Evolutionary conservation across 2,797 vertebrate genomes (phyloP).

Genomic region (Pyrocephalus nanus): DNA sequence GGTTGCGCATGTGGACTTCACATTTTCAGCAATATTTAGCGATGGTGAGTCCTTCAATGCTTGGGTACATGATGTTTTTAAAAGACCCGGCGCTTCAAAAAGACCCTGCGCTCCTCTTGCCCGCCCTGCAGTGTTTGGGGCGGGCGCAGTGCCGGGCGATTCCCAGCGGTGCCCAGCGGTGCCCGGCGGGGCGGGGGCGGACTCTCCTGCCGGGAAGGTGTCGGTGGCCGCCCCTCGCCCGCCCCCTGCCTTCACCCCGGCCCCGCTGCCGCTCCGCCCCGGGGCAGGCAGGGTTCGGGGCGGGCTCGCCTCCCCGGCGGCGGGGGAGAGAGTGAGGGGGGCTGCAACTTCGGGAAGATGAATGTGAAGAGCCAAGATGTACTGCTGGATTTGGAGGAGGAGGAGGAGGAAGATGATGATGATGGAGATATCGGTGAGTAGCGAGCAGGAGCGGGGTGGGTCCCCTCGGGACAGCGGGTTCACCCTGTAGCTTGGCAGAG

Average conservation of each 20-base stretch:
- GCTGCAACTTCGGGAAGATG: not conserved
- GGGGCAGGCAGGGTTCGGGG: not conserved
- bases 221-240: not conserved
- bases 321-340: not conserved
- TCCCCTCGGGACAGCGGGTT: not conserved
- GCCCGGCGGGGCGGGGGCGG: not conserved
- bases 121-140: not conserved
- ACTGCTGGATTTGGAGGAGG: constrained; percentile 52
- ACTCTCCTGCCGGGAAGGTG: not conserved
- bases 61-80: too few species aligned
- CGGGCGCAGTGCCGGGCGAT: not conserved
- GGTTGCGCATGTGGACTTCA: not conserved
- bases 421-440: constrained; percentile 63
- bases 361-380: constrained; percentile 31
- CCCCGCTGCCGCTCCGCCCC: not conserved
- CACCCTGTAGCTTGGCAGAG: not conserved
- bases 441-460: not conserved
- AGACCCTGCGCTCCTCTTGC: rapidly evolving
- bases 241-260: not conserved
- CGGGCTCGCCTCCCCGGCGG: not conserved
- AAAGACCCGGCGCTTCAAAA: rapidly evolving
- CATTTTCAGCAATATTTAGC: not conserved
- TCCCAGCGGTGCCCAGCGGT: not conserved
- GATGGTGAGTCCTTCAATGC: rapidly evolving
- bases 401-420: not conserved